These are phyloP conservation scores for Eledone cirrhosa DNA, from an alignment of 2,888 invertebrate species.

Conservation along the genomic window DNA sequence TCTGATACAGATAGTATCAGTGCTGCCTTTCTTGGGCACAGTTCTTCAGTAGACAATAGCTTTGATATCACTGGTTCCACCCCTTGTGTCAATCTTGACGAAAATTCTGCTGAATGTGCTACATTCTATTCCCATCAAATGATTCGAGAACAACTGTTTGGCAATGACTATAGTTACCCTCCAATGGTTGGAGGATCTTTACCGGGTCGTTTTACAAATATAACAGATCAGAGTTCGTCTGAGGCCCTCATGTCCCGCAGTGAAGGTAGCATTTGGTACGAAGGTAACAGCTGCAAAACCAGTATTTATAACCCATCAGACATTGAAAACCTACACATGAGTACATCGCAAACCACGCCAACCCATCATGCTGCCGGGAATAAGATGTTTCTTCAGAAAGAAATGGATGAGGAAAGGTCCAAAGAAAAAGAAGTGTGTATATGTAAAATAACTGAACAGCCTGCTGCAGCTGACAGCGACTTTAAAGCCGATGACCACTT, in stretches of 20 bases:
- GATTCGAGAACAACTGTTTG: conserved; percentile 26
- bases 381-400: neutral
- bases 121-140: conserved; percentile 21
- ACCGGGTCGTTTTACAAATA: conserved; percentile 5
- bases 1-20: conserved; percentile 25
- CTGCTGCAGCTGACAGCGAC: neutral
- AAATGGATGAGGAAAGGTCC: neutral
- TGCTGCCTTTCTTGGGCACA: conserved; percentile 14
- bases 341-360: neutral
- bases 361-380: neutral
- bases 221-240: neutral
- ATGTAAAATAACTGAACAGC: neutral
- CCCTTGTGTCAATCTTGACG: conserved; percentile 11
- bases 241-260: conserved; percentile 22
- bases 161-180: conserved; percentile 18
- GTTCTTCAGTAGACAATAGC: neutral
- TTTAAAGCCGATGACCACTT: neutral
- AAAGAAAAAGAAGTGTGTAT: conserved; percentile 20
- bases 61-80: conserved; percentile 11
- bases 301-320: conserved; percentile 24
- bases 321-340: neutral
- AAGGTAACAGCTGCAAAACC: conserved; percentile 22
- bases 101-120: conserved; percentile 24
- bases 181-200: conserved; percentile 17
- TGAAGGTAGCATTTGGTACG: conserved; percentile 22